Percentiles rank a stretch among this genome's conserved stretches.
These are phyloP conservation scores for Ploceus nigricollis DNA, from an alignment of 2,113 vertebrate genomes.

Conservation along the genomic window DNA sequence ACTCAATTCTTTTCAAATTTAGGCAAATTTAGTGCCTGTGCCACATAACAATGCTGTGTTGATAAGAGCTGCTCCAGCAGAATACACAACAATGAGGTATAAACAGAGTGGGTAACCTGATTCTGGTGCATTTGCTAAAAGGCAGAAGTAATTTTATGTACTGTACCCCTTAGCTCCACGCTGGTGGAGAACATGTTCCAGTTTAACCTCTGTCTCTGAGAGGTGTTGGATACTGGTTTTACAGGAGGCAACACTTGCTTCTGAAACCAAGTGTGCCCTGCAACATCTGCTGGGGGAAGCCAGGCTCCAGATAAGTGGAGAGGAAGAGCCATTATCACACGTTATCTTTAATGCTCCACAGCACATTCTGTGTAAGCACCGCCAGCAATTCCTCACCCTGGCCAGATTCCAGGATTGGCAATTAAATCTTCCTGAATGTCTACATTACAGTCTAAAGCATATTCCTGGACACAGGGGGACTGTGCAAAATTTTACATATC, in stretches of 20 bases:
- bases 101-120: not conserved
- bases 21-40: not conserved
- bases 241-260: not conserved
- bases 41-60: not conserved
- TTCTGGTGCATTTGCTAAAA: not conserved
- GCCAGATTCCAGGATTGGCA: not conserved
- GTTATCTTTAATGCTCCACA: not conserved
- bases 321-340: not conserved
- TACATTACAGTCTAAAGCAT: not conserved
- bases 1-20: not conserved
- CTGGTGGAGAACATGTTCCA: not conserved
- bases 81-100: not conserved
- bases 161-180: not conserved
- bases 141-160: not conserved
- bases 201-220: not conserved
- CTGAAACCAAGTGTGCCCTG: not conserved
- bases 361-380: not conserved
- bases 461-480: not conserved
- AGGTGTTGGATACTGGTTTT: not conserved
- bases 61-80: not conserved
- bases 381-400: not conserved
- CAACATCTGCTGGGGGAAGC: not conserved
- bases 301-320: not conserved
- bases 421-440: slow-evolving; percentile 17
- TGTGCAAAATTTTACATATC: not conserved